These are phyloP conservation scores for Elegia similella DNA, from an alignment of 2,888 invertebrate species.

Conservation along the genomic window DNA sequence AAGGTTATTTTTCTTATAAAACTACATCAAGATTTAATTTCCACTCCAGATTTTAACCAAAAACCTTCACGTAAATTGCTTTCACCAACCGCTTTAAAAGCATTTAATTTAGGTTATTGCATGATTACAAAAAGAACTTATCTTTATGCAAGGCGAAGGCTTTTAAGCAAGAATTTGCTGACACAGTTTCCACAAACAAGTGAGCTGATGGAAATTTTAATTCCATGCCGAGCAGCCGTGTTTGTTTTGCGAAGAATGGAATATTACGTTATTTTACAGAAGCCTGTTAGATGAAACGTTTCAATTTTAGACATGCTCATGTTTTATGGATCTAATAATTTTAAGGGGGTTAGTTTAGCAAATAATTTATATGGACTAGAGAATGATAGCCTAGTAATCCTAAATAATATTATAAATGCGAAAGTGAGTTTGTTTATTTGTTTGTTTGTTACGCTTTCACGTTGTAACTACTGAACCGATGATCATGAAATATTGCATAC, in stretches of 20 bases:
- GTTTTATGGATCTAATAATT: neutral
- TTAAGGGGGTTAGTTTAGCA: neutral
- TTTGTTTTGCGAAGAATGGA: conserved; percentile 29
- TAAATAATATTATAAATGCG: too few relatives aligned
- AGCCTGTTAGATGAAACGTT: neutral
- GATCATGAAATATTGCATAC: too few relatives aligned
- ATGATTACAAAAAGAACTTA: conserved; percentile 20
- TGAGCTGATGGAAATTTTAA: conserved; percentile 27
- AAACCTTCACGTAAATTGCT: neutral
- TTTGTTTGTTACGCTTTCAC: too few relatives aligned
- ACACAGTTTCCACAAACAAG: conserved; percentile 22
- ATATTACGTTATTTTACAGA: conserved; percentile 23
- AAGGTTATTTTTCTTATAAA: neutral
- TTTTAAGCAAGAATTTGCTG: conserved; percentile 17
- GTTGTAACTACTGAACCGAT: too few relatives aligned
- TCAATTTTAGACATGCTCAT: conserved; percentile 9
- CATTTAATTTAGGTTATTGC: conserved; percentile 7
- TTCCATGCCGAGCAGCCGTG: conserved; percentile 21
- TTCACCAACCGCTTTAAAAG: neutral
- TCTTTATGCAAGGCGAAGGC: conserved; percentile 22
- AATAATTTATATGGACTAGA: too few relatives aligned
- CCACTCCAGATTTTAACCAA: neutral
- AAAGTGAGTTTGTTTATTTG: too few relatives aligned
- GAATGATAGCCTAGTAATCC: too few relatives aligned
- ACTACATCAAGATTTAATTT: neutral